A percentile compares a stretch with the other conserved stretches of the same genome.
These are phyloP conservation scores for Lacanobia oleracea DNA, from an alignment of 2,888 invertebrate genomes.

Conservation along the genomic window DNA sequence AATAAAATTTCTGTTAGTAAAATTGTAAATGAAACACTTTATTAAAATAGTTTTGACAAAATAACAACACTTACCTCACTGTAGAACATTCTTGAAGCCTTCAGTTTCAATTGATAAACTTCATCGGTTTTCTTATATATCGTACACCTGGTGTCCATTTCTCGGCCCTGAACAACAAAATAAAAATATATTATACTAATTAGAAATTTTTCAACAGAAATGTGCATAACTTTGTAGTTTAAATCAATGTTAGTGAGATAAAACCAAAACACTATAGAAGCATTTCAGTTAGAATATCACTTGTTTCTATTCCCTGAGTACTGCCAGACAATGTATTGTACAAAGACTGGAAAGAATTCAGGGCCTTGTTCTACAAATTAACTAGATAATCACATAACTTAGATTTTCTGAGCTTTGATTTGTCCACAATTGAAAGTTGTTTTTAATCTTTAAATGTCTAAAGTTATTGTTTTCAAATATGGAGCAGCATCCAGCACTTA, in stretches of 20 bases:
- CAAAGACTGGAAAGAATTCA: constrained; percentile 81
- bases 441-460: not conserved
- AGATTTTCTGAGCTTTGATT: not conserved
- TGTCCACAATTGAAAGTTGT: not conserved
- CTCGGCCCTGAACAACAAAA: constrained; percentile 92
- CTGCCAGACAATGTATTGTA: constrained; percentile 74
- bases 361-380: constrained; percentile 59
- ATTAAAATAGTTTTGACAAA: not conserved
- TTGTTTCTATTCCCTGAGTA: constrained; percentile 78
- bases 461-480: not conserved
- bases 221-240: not conserved
- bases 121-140: constrained; percentile 99
- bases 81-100: constrained; percentile 98
- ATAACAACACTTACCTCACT: constrained; percentile 91
- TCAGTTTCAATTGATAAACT: constrained; percentile 98
- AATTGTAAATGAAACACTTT: not conserved
- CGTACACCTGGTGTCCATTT: constrained; percentile 98
- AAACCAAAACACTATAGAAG: constrained; percentile 73
- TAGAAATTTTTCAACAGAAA: not conserved
- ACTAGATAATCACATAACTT: not conserved
- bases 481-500: constrained; percentile 81
- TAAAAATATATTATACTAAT: not conserved
- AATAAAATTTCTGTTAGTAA: not conserved
- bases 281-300: constrained; percentile 74
- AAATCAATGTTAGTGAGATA: constrained; percentile 75